A percentile compares a stretch with the other conserved stretches of the same genome.
Evolutionary conservation across 2,888 invertebrate species (phyloP).

Genomic region (Dynastes hyllus): DNA sequence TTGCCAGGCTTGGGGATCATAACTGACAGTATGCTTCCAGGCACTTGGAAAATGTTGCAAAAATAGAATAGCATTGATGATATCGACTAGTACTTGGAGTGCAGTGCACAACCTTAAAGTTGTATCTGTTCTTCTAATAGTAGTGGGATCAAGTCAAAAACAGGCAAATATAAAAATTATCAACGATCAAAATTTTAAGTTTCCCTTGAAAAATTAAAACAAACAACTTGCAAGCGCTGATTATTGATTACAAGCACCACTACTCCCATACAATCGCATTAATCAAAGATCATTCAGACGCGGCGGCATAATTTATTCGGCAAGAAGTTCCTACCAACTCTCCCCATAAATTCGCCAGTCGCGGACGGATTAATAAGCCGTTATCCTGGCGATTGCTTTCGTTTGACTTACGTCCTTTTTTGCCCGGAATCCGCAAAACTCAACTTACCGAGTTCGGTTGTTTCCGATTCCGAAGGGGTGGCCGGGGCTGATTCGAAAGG

Average conservation of each 20-base stretch:
- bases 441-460: conserved; percentile 31
- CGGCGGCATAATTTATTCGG: conserved; percentile 5
- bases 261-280: neutral
- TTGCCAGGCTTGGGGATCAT: too few species aligned
- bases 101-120: too few species aligned
- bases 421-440: conserved; percentile 22
- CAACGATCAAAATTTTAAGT: too few species aligned
- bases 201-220: too few species aligned
- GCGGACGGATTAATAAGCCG: conserved; percentile 17
- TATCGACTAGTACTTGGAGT: too few species aligned
- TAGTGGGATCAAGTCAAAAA: too few species aligned
- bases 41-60: too few species aligned
- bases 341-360: neutral
- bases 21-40: too few species aligned
- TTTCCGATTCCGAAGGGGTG: conserved; percentile 7
- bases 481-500: neutral
- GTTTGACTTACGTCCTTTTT: conserved; percentile 26
- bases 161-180: too few species aligned
- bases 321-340: conserved; percentile 7
- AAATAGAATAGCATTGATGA: too few species aligned
- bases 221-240: neutral
- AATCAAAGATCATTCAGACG: conserved; percentile 16
- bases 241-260: conserved; percentile 1
- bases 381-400: conserved; percentile 10
- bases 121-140: too few species aligned